phyloP scores from a whole-genome alignment of 2,888 invertebrate genomes.

The Chloroclystis v-ata region DNA sequence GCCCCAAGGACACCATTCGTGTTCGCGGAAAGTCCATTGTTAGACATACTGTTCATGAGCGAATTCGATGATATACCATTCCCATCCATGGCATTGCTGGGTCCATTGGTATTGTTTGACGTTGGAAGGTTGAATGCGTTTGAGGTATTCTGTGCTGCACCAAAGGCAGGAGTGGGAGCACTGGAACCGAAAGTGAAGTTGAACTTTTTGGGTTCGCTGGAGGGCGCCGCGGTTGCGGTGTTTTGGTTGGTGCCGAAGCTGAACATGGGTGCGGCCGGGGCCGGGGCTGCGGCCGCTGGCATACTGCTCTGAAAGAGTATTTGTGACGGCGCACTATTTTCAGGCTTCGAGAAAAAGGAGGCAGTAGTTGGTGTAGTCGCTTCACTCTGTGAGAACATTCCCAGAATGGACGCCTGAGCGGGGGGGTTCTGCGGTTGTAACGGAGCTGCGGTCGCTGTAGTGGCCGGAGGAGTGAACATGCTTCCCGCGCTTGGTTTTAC shows the following conservation, averaged over 20 bases:
- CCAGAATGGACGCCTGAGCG: background rate
- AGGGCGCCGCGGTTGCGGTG: slow-evolving; percentile 29
- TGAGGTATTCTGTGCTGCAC: slow-evolving; percentile 16
- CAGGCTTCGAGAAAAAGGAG: slow-evolving; percentile 37
- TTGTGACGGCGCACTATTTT: slow-evolving; percentile 9
- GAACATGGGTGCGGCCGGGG: slow-evolving; percentile 37
- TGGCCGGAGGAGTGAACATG: slow-evolving; percentile 1
- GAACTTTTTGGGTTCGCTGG: slow-evolving; percentile 48
- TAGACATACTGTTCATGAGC: slow-evolving; percentile 4
- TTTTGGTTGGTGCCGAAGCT: slow-evolving; percentile 41
- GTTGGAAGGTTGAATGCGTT: slow-evolving; percentile 11
- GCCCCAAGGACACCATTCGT: slow-evolving; percentile 4
- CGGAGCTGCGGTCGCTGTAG: background rate
- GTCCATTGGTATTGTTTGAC: slow-evolving; percentile 7
- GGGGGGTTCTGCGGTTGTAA: background rate
- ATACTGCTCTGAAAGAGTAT: slow-evolving; percentile 29
- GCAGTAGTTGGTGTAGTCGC: slow-evolving; percentile 26
- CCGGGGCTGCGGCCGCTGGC: background rate
- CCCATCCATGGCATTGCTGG: slow-evolving; percentile 7
- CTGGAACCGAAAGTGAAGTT: slow-evolving; percentile 47
- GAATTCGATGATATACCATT: slow-evolving; percentile 1
- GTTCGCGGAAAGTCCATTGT: background rate
- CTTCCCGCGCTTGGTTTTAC: background rate
- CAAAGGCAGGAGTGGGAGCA: slow-evolving; percentile 36
- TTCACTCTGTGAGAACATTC: slow-evolving; percentile 12